phyloP scores from a whole-genome alignment of 2,888 invertebrate genomes.

The Proisotoma minuta region DNA sequence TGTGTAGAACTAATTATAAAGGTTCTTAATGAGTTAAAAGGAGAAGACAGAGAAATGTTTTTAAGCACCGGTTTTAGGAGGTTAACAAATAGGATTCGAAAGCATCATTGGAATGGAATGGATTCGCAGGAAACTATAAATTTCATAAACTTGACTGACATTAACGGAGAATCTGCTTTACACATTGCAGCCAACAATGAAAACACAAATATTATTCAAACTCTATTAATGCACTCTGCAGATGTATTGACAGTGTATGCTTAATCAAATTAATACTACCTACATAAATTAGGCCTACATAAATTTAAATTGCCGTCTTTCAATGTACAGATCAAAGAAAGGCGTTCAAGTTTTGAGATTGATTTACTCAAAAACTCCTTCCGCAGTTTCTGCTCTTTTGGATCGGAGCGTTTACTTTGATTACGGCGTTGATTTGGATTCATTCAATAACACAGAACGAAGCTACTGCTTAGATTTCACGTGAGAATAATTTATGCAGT shows the following conservation, averaged over 20 bases:
- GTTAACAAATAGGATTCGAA: not conserved
- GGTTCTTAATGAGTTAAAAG: not conserved
- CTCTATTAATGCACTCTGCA: constrained; percentile 16
- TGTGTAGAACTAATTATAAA: not conserved
- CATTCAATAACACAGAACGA: constrained; percentile 4
- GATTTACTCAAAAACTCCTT: constrained; percentile 18
- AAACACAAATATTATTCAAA: constrained; percentile 12
- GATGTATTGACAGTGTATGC: constrained; percentile 16
- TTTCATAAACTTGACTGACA: constrained; percentile 15
- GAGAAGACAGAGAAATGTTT: not conserved
- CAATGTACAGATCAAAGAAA: not conserved
- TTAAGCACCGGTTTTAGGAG: not conserved
- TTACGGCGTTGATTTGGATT: constrained; percentile 5
- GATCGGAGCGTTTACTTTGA: constrained; percentile 19
- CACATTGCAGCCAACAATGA: constrained; percentile 14
- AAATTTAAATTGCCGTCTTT: not conserved
- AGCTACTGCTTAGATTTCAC: constrained; percentile 15
- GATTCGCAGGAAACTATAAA: not conserved
- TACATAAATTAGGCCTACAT: too few relatives aligned
- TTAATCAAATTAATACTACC: not conserved
- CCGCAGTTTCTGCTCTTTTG: constrained; percentile 9
- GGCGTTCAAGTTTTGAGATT: constrained; percentile 3
- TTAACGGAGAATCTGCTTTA: constrained; percentile 5
- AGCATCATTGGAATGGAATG: constrained; percentile 7
- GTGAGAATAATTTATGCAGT: not conserved